Base-by-base conservation (phyloP, 2,888 invertebrate genomes). In the Mesochorus sp. region DNA sequence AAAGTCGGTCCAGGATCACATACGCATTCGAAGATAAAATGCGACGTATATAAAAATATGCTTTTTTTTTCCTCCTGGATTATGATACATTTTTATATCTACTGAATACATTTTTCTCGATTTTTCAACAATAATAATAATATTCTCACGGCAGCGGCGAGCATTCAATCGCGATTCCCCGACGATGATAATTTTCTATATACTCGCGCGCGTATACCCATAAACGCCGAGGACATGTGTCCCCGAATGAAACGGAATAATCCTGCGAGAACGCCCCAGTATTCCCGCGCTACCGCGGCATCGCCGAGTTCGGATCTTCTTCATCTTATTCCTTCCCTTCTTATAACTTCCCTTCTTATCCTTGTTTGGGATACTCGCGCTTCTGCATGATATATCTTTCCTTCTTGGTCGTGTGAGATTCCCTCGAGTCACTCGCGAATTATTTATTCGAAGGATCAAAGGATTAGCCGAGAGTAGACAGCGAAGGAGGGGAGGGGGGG, bases 361-460 rank as follows among this genome's bases (percentile, higher is more conserved):
- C 80, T 76, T 80, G 67, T 80, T 80, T 78, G 77, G 80, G 26
- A 39, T 19, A 28, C 67, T n/a, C 31, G 71, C 68, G 74, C 62
- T 71, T 74, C 57, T 37, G 10, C 26, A 14, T 31, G 66, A 24
- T 37, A 37, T 12, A 6, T 19, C 31, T 39, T 17, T 47, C 26
- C n/a, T n/a, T n/a, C n/a, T n/a, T n/a, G n/a, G n/a, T n/a, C n/a
- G n/a, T n/a, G n/a, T n/a, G n/a, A n/a, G n/a, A n/a, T n/a, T n/a
- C 10, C 47, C 39, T 47, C 28, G 14, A 26, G 19, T n/a, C 34
- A 3, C 34, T 37, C 26, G 2, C 51, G 3, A 51, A 78, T 80
- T 73, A 75, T 66, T 80, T 77, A 72, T 72, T 80, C 77, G 75
- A 68, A 49, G 77, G 67, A 77, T 77, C 61, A 80, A n/a, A n/a